A percentile compares a stretch with the other conserved stretches of the same genome.
Conservation (phyloP, 1,140 invertebrate genomes). For the Nylanderia fulva region DNA sequence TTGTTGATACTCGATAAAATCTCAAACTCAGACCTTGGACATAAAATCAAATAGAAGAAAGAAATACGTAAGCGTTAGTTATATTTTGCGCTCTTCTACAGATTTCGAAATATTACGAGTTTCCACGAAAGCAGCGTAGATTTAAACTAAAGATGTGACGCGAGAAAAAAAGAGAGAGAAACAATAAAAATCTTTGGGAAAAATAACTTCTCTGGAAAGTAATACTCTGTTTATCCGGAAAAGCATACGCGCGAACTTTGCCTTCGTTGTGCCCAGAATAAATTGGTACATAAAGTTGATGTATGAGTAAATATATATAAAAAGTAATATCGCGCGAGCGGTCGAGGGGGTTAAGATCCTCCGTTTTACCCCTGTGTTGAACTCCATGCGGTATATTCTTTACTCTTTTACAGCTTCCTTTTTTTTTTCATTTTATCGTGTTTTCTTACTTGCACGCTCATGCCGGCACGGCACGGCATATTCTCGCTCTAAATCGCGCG, state of each 20-base stretch:
- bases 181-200: not conserved
- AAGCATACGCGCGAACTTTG: not conserved
- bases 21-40: not conserved
- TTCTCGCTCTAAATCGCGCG: conserved; percentile 31
- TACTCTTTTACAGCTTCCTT: not conserved
- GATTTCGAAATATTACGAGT: conserved; percentile 28
- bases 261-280: not conserved
- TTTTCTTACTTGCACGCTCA: conserved; percentile 17
- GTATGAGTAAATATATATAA: not conserved
- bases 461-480: not conserved
- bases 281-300: not conserved
- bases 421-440: not conserved
- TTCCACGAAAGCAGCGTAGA: not conserved
- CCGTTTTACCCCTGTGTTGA: not conserved
- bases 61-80: not conserved
- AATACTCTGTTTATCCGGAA: not conserved
- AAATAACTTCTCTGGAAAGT: not conserved
- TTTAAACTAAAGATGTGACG: not conserved
- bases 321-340: not conserved
- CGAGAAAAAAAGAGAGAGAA: not conserved
- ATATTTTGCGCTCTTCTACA: not conserved
- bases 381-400: not conserved
- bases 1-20: not conserved
- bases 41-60: conserved; percentile 14
- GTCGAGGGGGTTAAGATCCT: not conserved